These are phyloP conservation scores for Trissoscelio sp. DNA, from an alignment of 2,888 invertebrate species.

Conservation along the genomic window DNA sequence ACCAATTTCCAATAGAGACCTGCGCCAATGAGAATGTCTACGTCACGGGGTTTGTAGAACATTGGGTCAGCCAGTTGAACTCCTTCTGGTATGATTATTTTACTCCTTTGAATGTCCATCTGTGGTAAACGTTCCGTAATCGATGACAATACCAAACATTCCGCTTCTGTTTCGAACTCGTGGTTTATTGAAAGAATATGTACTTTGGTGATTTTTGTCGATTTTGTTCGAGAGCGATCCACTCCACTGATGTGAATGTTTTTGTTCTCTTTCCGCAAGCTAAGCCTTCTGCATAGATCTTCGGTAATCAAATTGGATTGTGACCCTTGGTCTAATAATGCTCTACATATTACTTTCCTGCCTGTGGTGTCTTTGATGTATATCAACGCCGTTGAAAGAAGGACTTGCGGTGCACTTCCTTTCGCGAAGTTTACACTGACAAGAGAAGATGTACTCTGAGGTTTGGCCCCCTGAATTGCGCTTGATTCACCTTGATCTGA, in stretches of 20 bases:
- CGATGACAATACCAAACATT: not conserved
- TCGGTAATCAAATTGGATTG: conserved; percentile 3
- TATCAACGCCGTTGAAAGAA: conserved; percentile 4
- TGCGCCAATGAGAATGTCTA: conserved; percentile 19
- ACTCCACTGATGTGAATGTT: not conserved
- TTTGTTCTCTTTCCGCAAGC: not conserved
- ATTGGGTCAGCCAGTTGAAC: conserved; percentile 17
- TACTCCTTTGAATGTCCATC: not conserved
- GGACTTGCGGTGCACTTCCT: not conserved
- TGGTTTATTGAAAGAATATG: not conserved
- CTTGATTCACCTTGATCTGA: too few relatives aligned
- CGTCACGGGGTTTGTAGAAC: conserved; percentile 6
- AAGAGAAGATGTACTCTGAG: too few relatives aligned
- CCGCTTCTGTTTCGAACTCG: not conserved
- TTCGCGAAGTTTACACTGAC: not conserved
- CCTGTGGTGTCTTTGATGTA: not conserved
- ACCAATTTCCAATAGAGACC: too few relatives aligned
- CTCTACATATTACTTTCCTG: not conserved
- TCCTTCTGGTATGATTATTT: not conserved
- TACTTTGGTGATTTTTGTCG: not conserved
- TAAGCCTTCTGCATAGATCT: not conserved
- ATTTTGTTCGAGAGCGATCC: not conserved
- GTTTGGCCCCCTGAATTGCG: too few relatives aligned
- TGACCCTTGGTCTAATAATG: conserved; percentile 4
- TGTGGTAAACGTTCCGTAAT: conserved; percentile 13